Percentiles rank a stretch among this genome's conserved stretches.
These are phyloP conservation scores for Dasyornis broadbenti DNA, from an alignment of 2,113 vertebrate genomes.

Conservation along the genomic window DNA sequence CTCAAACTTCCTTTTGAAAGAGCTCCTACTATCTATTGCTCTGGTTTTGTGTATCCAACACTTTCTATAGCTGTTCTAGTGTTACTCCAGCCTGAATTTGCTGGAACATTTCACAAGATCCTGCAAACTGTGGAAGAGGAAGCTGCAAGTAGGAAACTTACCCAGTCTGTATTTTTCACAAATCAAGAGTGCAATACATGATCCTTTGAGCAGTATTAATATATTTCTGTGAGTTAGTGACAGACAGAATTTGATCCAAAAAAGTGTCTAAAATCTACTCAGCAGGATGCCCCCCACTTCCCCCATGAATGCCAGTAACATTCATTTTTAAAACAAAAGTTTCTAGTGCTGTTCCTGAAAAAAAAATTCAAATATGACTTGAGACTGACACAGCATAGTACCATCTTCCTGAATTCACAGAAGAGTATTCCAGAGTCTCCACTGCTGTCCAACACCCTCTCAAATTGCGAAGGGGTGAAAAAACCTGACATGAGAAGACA, in stretches of 20 bases:
- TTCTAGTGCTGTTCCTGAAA: neutral
- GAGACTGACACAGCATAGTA: neutral
- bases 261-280: neutral
- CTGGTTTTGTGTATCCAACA: neutral
- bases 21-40: neutral
- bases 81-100: neutral
- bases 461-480: neutral
- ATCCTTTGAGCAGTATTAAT: neutral
- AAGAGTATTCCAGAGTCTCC: neutral
- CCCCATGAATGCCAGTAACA: neutral
- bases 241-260: neutral
- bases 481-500: neutral
- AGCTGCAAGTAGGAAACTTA: neutral
- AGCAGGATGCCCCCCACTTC: rapidly evolving
- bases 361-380: neutral
- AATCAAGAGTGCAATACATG: neutral
- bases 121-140: neutral
- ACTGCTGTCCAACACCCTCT: neutral
- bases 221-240: neutral
- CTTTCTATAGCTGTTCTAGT: neutral
- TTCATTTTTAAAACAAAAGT: neutral
- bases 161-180: neutral
- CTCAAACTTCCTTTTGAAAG: neutral
- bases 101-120: neutral
- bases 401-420: neutral